These are phyloP conservation scores for Trissolcus japonicus DNA, from an alignment of 2,888 invertebrate genomes.

Conservation along the genomic window DNA sequence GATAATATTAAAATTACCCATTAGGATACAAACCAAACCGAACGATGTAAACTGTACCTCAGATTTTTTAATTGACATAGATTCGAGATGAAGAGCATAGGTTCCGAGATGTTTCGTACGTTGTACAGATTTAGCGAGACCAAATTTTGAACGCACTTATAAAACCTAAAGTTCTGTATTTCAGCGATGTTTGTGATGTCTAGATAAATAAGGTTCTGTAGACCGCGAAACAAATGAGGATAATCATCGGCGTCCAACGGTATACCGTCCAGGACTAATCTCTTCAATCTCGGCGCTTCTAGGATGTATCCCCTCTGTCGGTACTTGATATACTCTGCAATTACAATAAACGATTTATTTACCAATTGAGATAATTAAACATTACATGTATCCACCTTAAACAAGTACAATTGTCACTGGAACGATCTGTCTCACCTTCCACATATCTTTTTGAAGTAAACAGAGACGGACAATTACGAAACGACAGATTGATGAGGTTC, in stretches of 20 bases:
- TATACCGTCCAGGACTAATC: conserved; percentile 80
- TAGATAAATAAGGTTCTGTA: conserved; percentile 82
- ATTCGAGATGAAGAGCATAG: conserved; percentile 63
- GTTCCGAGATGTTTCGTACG: conserved; percentile 77
- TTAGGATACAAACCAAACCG: not conserved
- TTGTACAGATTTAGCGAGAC: conserved; percentile 88
- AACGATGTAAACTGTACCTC: conserved; percentile 70
- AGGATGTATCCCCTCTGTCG: conserved; percentile 78
- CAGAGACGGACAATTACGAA: conserved; percentile 83
- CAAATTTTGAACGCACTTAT: conserved; percentile 82
- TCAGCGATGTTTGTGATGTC: conserved; percentile 84
- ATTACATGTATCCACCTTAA: not conserved
- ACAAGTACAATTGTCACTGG: too few relatives aligned
- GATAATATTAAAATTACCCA: not conserved
- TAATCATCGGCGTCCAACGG: conserved; percentile 78
- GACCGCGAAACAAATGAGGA: conserved; percentile 79
- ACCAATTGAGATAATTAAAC: not conserved
- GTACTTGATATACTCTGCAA: conserved; percentile 66
- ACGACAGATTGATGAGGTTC: conserved; percentile 83
- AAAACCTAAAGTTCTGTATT: conserved; percentile 82
- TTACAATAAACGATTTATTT: not conserved
- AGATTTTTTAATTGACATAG: conserved; percentile 77
- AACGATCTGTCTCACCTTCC: too few relatives aligned
- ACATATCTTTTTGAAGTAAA: conserved; percentile 73
- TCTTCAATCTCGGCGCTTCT: conserved; percentile 79